Base-by-base conservation (phyloP, 2,113 vertebrate species). In the Macaca fascicularis region DNA sequence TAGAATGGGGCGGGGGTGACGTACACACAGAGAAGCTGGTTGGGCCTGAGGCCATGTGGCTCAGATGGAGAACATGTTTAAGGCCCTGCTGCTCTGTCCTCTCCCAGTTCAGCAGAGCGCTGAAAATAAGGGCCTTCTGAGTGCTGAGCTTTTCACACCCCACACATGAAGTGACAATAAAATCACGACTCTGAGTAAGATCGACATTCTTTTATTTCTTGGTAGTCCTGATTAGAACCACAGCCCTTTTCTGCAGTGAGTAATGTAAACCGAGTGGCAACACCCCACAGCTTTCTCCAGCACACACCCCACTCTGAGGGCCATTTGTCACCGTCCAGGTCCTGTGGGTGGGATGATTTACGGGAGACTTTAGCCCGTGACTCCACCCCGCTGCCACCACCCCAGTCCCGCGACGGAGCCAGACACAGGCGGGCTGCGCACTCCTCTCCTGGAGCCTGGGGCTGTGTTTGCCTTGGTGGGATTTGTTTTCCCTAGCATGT, bases 401-500 rank as follows among this genome's bases (percentile, higher is more conserved):
- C 32, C 64, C 57, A 59, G 32, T 48, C 25, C 3, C 8, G 1
- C 3, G 13, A 2, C 0, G 25, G 25, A 40, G 48, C 27, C 27
- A 64, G 67, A 40, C 2, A 16, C 2, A 22, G 25, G 13, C 8
- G 1, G 35, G 8, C 19, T 10, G 67, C 14, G 20, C 20, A 4
- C 10, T 40, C 16, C 92, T 50, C n/a, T 98, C 93, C 92, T 27
- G 59, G 64, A 78, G 84, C 95, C 89, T 17, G 80, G 75, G 81
- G 79, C 55, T 97, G 82, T 97, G 93, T 97, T 98, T 97, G 98
- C 43, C 97, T 96, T 93, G 74, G 80, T 85, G 88, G 95, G 91
- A 93, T 98, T 97, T 97, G 97, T 97, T 98, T 98, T 97, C 96
- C 95, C 89, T 84, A 30, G 79, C 86, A 97, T 76, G 87, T 95